These are phyloP conservation scores for Serilophus lunatus DNA, from an alignment of 2,113 vertebrate genomes.

Conservation along the genomic window DNA sequence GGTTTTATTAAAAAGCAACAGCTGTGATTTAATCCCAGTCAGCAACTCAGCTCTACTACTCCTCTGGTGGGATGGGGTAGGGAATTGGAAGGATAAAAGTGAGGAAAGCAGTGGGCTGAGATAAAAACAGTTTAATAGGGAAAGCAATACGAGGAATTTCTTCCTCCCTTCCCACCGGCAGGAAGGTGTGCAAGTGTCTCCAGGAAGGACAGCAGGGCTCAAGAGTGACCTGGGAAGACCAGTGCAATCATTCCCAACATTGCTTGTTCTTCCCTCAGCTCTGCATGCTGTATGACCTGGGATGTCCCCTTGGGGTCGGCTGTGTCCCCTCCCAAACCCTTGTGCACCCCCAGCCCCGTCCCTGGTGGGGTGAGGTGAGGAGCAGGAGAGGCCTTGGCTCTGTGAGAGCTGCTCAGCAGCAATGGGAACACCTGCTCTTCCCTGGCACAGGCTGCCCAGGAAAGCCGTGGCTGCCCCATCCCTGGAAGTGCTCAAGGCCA, in stretches of 20 bases:
- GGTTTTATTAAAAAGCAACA: background rate
- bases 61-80: background rate
- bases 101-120: background rate
- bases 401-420: background rate
- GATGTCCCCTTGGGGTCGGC: background rate
- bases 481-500: fast-evolving
- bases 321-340: background rate
- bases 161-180: background rate
- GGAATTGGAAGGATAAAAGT: fast-evolving
- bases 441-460: background rate
- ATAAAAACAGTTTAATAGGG: background rate
- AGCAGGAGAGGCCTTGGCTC: background rate
- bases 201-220: background rate
- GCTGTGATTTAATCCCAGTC: background rate
- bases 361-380: background rate
- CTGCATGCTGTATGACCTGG: background rate
- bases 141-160: background rate
- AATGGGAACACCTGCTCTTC: background rate
- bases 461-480: background rate
- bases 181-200: background rate
- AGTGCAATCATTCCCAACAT: fast-evolving
- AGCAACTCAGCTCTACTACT: fast-evolving
- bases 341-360: background rate
- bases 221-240: background rate
- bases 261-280: background rate